phyloP scores from a whole-genome alignment of 2,888 invertebrate genomes.

The Ochropleura plecta region DNA sequence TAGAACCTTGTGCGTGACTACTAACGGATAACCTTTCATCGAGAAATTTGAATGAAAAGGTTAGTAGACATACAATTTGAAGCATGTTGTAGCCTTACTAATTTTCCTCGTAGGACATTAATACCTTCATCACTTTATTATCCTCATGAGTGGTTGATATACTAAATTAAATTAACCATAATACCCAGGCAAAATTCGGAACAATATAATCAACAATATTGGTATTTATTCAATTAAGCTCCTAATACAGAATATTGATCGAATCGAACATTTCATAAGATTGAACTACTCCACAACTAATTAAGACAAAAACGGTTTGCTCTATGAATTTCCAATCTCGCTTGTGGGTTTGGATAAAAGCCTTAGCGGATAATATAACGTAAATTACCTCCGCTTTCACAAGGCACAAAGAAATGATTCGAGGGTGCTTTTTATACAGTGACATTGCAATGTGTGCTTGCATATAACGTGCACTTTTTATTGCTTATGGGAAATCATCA shows the following conservation, averaged over 20 bases:
- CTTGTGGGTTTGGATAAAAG: constrained; percentile 54
- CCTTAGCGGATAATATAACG: constrained; percentile 46
- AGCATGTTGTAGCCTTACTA: no score
- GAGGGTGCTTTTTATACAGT: constrained; percentile 2
- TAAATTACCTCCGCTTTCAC: constrained; percentile 34
- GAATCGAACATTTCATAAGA: constrained; percentile 52
- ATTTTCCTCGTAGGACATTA: neutral
- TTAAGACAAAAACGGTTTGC: constrained; percentile 63
- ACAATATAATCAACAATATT: constrained; percentile 17
- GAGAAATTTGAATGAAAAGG: constrained; percentile 1
- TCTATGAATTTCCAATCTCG: constrained; percentile 63
- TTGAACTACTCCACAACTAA: constrained; percentile 62
- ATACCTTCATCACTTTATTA: no score
- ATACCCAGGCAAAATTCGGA: no score
- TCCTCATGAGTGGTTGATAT: no score
- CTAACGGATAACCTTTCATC: neutral
- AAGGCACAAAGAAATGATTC: constrained; percentile 36
- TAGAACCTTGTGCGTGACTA: neutral
- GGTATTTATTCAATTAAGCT: constrained; percentile 49
- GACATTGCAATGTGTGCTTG: neutral
- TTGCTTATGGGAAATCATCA: no score
- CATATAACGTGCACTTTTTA: neutral
- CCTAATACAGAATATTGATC: constrained; percentile 57
- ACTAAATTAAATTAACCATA: neutral
- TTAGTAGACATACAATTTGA: no score